Conservation (phyloP, 2,113 vertebrate genomes). For the Hyperopisus bebe region DNA sequence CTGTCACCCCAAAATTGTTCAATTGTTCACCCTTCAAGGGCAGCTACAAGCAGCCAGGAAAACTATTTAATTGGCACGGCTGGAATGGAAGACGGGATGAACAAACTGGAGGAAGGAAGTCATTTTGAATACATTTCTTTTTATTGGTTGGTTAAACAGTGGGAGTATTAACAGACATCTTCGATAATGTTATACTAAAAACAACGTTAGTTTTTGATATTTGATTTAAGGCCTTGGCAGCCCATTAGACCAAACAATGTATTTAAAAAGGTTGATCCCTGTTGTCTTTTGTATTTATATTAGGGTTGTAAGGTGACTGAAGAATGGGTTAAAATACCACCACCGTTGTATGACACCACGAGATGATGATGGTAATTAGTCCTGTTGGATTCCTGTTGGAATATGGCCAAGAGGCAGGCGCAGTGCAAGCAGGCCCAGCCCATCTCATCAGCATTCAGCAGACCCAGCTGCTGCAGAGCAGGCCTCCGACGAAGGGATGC, state of each 20-base stretch:
- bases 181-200: neutral
- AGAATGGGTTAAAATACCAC: neutral
- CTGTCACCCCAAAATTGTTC: neutral
- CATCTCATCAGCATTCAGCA: neutral
- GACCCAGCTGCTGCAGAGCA: neutral
- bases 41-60: neutral
- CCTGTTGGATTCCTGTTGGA: neutral
- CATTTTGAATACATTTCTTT: neutral
- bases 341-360: neutral
- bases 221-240: neutral
- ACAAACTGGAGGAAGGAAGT: neutral
- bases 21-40: too few relatives aligned
- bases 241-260: neutral
- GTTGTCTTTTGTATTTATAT: neutral
- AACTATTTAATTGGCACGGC: neutral
- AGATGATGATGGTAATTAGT: neutral
- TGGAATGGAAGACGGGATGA: neutral
- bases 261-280: neutral
- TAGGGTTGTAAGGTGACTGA: neutral
- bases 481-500: neutral
- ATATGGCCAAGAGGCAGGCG: neutral
- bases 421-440: neutral
- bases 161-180: neutral
- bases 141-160: neutral
- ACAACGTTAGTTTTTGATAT: neutral